These are phyloP conservation scores for Dendrolimus pini DNA, from an alignment of 2,888 invertebrate genomes.

Conservation along the genomic window DNA sequence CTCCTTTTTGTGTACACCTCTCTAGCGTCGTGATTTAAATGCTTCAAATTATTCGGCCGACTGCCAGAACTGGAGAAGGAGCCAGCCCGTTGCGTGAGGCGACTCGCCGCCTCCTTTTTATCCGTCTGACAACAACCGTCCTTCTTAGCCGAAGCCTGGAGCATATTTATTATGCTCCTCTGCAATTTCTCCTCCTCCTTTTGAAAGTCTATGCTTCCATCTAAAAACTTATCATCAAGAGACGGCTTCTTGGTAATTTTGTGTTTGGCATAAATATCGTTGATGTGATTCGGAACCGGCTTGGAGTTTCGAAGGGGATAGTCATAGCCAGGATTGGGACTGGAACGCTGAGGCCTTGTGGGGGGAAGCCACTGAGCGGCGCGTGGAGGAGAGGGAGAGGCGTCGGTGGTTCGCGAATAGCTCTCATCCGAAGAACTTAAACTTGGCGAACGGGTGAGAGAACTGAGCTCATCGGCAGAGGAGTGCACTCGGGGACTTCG, in stretches of 20 bases:
- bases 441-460: conserved; percentile 87
- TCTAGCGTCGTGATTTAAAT: conserved; percentile 67
- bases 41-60: conserved; percentile 70
- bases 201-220: conserved; percentile 50
- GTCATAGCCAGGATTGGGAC: conserved; percentile 71
- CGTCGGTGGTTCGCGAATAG: conserved; percentile 88
- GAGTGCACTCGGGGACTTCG: conserved; percentile 81
- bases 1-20: conserved; percentile 66
- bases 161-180: conserved; percentile 68
- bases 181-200: conserved; percentile 69
- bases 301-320: conserved; percentile 74
- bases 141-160: conserved; percentile 76
- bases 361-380: conserved; percentile 73
- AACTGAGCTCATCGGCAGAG: conserved; percentile 89
- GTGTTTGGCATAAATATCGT: conserved; percentile 61
- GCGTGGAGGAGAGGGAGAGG: conserved; percentile 77
- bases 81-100: conserved; percentile 55
- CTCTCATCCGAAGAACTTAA: conserved; percentile 91
- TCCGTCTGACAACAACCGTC: conserved; percentile 82
- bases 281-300: conserved; percentile 48
- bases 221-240: conserved; percentile 58
- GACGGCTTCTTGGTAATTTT: conserved; percentile 55
- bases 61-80: conserved; percentile 74
- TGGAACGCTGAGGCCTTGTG: conserved; percentile 60
- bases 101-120: conserved; percentile 74